Percentiles rank a stretch among this genome's conserved stretches.
Evolutionary conservation across 1,140 invertebrate genomes (phyloP).

Genomic region (Bacillus rossius): DNA sequence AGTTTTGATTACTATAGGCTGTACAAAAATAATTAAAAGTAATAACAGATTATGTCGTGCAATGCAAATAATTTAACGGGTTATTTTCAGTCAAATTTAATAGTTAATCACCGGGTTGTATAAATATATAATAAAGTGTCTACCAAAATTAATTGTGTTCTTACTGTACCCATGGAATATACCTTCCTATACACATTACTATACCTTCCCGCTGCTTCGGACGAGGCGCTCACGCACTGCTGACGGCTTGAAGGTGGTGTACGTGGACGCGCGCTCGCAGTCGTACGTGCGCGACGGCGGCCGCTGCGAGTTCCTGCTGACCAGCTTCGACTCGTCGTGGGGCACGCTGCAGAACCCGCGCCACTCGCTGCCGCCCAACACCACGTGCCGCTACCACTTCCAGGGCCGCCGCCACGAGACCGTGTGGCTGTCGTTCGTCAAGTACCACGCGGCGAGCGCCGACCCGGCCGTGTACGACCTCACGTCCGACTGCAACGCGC

Average conservation of each 20-base stretch:
- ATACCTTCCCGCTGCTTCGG: too few relatives aligned
- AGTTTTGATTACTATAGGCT: too few relatives aligned
- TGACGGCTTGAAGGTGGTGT: constrained; percentile 55
- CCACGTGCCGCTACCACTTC: constrained; percentile 51
- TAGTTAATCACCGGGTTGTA: too few relatives aligned
- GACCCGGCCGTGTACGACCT: constrained; percentile 59
- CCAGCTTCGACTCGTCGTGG: constrained; percentile 64
- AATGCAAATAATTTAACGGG: too few relatives aligned
- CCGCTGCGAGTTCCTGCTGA: constrained; percentile 69
- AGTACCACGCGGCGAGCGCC: constrained; percentile 64
- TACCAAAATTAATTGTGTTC: too few relatives aligned
- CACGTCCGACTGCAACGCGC: constrained; percentile 61
- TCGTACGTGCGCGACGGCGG: constrained; percentile 64
- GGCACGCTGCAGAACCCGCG: constrained; percentile 49
- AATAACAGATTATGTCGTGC: too few relatives aligned
- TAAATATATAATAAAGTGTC: too few relatives aligned
- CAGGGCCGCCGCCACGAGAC: constrained; percentile 63
- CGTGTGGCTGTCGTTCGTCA: constrained; percentile 79
- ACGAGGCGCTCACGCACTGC: too few relatives aligned
- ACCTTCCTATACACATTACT: too few relatives aligned
- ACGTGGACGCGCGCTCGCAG: constrained; percentile 66
- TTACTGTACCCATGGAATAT: too few relatives aligned
- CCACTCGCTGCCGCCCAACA: constrained; percentile 45
- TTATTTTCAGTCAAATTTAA: too few relatives aligned
- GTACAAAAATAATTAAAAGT: too few relatives aligned